A percentile compares a stretch with the other conserved stretches of the same genome.
phyloP scores from a whole-genome alignment of 2,113 vertebrate genomes.

The Ellobius talpinus region DNA sequence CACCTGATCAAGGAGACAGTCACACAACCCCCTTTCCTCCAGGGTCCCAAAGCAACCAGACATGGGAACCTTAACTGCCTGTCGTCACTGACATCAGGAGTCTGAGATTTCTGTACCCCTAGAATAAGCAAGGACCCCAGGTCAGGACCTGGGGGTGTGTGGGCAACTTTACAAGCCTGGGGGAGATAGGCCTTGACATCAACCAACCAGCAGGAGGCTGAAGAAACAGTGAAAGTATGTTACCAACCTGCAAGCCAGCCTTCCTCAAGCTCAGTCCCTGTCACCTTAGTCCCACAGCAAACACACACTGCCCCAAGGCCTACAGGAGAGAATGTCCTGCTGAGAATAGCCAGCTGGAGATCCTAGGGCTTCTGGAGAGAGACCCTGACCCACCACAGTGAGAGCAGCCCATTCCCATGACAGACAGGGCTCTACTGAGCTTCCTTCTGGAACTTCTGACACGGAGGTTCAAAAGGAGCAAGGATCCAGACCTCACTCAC shows the following conservation, averaged over 20 bases:
- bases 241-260: neutral
- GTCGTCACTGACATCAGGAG: fast-evolving
- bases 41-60: no score
- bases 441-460: neutral
- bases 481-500: neutral
- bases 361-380: neutral
- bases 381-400: neutral
- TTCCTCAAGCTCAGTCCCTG: no score
- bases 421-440: neutral
- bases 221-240: neutral
- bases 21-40: neutral
- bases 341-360: neutral
- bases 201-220: neutral
- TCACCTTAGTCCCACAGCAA: neutral
- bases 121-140: neutral
- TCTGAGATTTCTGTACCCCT: neutral
- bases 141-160: neutral
- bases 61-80: neutral
- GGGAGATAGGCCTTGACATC: neutral
- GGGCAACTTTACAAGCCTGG: neutral
- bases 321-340: neutral
- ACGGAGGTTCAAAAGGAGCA: neutral
- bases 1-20: neutral
- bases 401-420: neutral
- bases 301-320: no score